Base-by-base conservation (phyloP, 2,113 vertebrate genomes). In the Callorhinus ursinus region DNA sequence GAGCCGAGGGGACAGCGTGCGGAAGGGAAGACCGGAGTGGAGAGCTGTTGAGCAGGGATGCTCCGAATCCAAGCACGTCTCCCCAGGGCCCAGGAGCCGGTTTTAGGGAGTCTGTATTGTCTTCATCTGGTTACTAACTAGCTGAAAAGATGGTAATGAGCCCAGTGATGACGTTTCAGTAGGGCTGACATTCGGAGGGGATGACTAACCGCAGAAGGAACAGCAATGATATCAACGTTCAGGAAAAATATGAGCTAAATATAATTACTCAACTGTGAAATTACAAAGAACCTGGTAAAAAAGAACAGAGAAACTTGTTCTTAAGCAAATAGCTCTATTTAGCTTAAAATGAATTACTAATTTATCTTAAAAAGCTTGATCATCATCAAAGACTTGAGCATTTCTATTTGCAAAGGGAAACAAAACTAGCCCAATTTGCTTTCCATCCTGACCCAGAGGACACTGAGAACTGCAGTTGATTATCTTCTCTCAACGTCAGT, bases 401-500 rank as follows among this genome's bases (percentile, higher is more conserved):
- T 28, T 83, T 11, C 0, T 22, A 6, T 57, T 57, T 77, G 8
- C 21, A 46, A 57, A 49, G 7, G 59, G 16, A 57, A 33, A 26
- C 36, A 33, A 72, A 22, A 51, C 24, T 9, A 9, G 7, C 69
- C 42, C 46, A 11, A 39, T 59, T 22, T 57, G 5, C 65, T 11
- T 61, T 77, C 74, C 49, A 8, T 36, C 69, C 26, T 22, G 36
- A 76, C 28, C 55, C 67, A 15, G n/a, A 71, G 76, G 22, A 84
- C 53, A 57, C 63, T 11, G 55, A 28, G n/a, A 16, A 9, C 59
- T 3, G 28, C 0, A 2, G 36, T 1, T 24, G 13, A 4, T 7
- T 16, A 14, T 12, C 36, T 42, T 82, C 26, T 33, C 18, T 67
- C 0, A 24, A 26, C 21, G 31, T 18, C 24, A n/a, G 67, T 51